Evolutionary conservation across 1,140 invertebrate genomes (phyloP).

Genomic region (Lepidurus arcticus): DNA sequence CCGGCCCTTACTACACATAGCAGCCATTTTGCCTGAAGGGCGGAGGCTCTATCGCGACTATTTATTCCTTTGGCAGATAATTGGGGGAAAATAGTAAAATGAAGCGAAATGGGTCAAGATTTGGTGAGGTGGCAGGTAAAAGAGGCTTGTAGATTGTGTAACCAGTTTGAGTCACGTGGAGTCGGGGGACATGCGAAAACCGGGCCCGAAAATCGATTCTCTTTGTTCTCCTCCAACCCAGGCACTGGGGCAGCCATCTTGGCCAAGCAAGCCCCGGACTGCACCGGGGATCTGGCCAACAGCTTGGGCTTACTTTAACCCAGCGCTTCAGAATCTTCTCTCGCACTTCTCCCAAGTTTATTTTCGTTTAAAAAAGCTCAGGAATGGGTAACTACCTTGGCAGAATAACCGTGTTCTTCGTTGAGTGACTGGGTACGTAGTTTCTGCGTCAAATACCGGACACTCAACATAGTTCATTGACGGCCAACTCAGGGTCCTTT

Average conservation of each 20-base stretch:
- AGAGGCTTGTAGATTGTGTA: too few species aligned
- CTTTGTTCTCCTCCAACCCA: background rate
- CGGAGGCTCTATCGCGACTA: background rate
- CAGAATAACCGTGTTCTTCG: slow-evolving; percentile 61
- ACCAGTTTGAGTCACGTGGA: background rate
- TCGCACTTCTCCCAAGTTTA: slow-evolving; percentile 22
- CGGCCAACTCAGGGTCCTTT: background rate
- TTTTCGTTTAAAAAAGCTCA: slow-evolving; percentile 31
- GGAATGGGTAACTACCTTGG: slow-evolving; percentile 51
- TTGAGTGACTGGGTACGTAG: slow-evolving; percentile 70
- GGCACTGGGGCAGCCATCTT: slow-evolving; percentile 40
- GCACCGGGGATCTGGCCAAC: background rate
- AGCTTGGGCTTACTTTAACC: background rate
- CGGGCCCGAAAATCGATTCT: slow-evolving; percentile 24
- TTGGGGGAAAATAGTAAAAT: background rate
- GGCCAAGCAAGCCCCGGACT: slow-evolving; percentile 32
- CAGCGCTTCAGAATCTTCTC: background rate
- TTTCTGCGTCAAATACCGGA: slow-evolving; percentile 59
- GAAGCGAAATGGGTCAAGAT: background rate
- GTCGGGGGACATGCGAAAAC: background rate
- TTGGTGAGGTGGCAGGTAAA: background rate
- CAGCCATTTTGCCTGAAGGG: slow-evolving; percentile 3
- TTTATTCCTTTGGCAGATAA: too few species aligned
- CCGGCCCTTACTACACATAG: background rate
- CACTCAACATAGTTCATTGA: slow-evolving; percentile 33